Evolutionary conservation across 2,113 vertebrate genomes (phyloP), one percentile per base, ranked within the genome.

Genomic region (Jacana jacana): DNA sequence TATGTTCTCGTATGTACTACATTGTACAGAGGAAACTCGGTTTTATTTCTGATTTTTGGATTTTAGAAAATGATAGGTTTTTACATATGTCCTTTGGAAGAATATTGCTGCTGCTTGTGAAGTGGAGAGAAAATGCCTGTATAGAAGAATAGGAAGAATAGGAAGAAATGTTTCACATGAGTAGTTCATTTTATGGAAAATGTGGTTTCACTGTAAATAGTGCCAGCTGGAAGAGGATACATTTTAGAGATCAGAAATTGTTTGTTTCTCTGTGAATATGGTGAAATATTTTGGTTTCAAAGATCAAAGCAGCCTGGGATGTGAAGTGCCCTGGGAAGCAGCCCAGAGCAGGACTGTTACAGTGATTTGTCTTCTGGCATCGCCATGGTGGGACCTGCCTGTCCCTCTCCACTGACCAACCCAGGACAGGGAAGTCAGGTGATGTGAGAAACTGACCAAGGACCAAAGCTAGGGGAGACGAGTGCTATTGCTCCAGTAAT

Each of bases 1-100:
- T 91, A 12, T 18, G 19, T 73, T 91, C 40, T 78, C 12, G 5
- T 35, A 7, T 0, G 0, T 61, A 48, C 48, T 48, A 0, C 7
- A 2, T 63, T n/a, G 13, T 54, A 35, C 33, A 61, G 39, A 82
- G 40, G 61, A 72, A 46, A 23, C 30, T 44, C 1, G 4, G 14
- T 1, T 22, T 91, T 64, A 11, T 72, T 88, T 86, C 85, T 82
- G 42, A 80, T 80, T 35, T 35, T 42, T 39, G 49, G 57, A 63
- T 91, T 69, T 89, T 57, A 76, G 48, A 66, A 93, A 66, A 77
- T 60, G 8, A 4, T 0, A 46, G 24, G 4, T 0, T 68, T 65
- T 88, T 82, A 24, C 8, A 0, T 25, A 44, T 65, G 12, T 60
- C 30, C 27, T 84, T 49, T 64, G 55, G 49, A 76, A 87, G 19